Evolutionary conservation across 2,113 vertebrate genomes (phyloP).

Genomic region (Hypanus sabinus): DNA sequence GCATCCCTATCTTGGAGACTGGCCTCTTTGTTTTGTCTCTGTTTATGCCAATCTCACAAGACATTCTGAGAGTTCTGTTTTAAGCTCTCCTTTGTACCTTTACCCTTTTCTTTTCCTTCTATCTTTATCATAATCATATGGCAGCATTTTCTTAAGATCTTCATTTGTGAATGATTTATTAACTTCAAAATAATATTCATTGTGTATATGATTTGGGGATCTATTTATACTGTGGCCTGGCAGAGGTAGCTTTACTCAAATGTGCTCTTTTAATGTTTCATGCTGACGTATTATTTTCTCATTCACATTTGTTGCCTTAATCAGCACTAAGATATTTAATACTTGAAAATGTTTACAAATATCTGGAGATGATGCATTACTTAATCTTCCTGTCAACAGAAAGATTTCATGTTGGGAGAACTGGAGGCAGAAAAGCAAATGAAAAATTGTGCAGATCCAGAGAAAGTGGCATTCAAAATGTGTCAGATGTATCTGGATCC

Average conservation of each 20-base stretch:
- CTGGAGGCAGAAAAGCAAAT: conserved; percentile 46
- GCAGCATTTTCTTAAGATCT: not conserved
- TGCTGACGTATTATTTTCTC: not conserved
- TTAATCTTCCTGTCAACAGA: conserved; percentile 48
- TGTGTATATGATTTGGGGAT: not conserved
- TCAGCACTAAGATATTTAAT: not conserved
- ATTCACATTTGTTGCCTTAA: not conserved
- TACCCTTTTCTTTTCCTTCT: not conserved
- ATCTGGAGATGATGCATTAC: not conserved
- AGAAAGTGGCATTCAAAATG: conserved; percentile 53
- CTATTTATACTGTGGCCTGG: not conserved
- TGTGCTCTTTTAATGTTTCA: not conserved
- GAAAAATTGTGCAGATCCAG: conserved; percentile 40
- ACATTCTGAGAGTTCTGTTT: no score
- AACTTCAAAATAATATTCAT: not conserved
- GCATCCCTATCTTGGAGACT: no score
- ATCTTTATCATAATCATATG: not conserved
- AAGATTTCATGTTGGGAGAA: conserved; percentile 58
- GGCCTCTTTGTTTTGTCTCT: no score
- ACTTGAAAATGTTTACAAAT: not conserved
- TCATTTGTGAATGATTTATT: not conserved
- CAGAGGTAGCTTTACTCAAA: conserved; percentile 21
- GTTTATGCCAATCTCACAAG: no score
- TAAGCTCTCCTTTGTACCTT: not conserved
- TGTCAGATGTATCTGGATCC: conserved; percentile 53